Evolutionary conservation across 2,113 vertebrate genomes (phyloP).

Genomic region (Sinocyclocheilus anophthalmus): DNA sequence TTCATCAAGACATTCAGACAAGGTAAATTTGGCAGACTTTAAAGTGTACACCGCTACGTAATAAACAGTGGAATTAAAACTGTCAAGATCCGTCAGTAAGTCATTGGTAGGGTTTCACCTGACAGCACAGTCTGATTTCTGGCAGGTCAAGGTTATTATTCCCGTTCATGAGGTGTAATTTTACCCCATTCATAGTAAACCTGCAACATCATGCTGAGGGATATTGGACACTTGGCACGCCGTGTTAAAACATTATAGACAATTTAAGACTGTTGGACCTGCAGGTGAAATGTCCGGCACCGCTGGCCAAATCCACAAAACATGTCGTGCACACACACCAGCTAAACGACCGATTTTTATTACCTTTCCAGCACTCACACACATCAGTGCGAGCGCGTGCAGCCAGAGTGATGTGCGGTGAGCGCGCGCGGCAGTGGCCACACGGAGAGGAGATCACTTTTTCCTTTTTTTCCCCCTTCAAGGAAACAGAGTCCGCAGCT

Average conservation of each 20-base stretch:
- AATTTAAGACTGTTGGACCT: conserved; percentile 29
- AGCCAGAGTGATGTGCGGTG: conserved; percentile 36
- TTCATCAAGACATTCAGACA: background rate
- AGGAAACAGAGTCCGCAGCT: background rate
- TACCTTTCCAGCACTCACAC: conserved; percentile 39
- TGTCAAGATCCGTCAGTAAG: background rate
- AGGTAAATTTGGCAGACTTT: background rate
- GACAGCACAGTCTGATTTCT: background rate
- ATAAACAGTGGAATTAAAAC: background rate
- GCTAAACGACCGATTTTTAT: conserved; percentile 47
- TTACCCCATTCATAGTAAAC: conserved; percentile 21
- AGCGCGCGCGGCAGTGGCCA: conserved; percentile 36
- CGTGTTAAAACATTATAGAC: conserved; percentile 11
- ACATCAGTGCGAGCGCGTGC: conserved; percentile 35
- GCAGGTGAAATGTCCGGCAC: conserved; percentile 33
- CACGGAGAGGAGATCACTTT: conserved; percentile 25
- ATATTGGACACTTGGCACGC: conserved; percentile 22
- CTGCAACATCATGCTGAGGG: conserved; percentile 13
- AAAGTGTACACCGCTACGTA: background rate
- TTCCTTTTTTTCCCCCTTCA: background rate
- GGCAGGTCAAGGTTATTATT: background rate
- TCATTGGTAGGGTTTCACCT: background rate
- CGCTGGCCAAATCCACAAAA: conserved; percentile 39
- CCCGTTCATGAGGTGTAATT: conserved; percentile 16
- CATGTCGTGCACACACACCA: conserved; percentile 29